Evolutionary conservation across 2,888 invertebrate genomes (phyloP), one percentile per base, ranked within the genome.

Genomic region (Arge pagana): DNA sequence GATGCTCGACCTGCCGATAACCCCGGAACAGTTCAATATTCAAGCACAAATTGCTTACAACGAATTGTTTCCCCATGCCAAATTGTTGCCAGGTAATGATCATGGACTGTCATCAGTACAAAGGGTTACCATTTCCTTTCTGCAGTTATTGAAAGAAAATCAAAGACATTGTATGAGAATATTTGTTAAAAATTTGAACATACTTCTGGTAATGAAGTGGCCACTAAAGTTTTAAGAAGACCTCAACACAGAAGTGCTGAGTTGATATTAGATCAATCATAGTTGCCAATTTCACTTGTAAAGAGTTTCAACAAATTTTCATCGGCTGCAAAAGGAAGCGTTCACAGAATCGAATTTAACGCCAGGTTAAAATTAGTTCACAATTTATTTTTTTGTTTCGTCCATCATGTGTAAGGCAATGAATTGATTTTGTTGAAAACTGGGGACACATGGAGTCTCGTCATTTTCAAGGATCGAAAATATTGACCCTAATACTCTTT

Each of bases 61-160:
- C 19, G 63, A 65, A 54, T 48, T 72, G 37, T 75, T 75, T 56
- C 65, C 67, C 5, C 40, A 59, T 8, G 57, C 68, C n/a, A 37
- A 68, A 30, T 52, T 68, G n/a, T 56, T 76, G 62, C 72, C 75
- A 68, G 75, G 76, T 74, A 62, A 63, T 24, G 45, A 3, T 31
- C 4, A 24, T 19, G 5, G 54, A 39, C 10, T 42, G 23, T 28
- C n/a, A 19, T 8, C 23, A 23, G 5, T 37, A 35, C 15, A 2
- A 2, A 15, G n/a, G 28, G 8, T 26, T 26, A 26, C 8, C 28
- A 3, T 59, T 55, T 61, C 39, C 60, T 62, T 21, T 55, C 80
- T 81, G 37, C 81, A 92, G 93, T 94, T 77, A 90, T 93, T 1
- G 93, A 94, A 77, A 80, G 79, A 52, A 80, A 90, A 33, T 94